Percentiles rank a stretch among this genome's conserved stretches.
Evolutionary conservation across 2,888 invertebrate species (phyloP).

Genomic region (Andrena minutula): DNA sequence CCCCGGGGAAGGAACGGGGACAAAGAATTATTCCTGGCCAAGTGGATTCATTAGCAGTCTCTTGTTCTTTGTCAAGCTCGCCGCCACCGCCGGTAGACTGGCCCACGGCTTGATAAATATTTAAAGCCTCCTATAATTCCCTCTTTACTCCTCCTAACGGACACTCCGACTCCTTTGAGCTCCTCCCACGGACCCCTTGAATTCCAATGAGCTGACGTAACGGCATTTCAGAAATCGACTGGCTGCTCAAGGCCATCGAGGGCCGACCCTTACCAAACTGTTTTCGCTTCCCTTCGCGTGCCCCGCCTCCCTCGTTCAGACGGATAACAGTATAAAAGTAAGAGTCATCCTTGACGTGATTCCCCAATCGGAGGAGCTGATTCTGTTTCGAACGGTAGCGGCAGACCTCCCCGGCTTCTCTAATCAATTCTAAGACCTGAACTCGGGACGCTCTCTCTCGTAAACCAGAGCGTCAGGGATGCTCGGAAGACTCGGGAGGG

Average conservation of each 20-base stretch:
- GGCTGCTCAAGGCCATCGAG: background rate
- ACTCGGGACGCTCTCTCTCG: background rate
- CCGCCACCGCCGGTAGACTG: constrained; percentile 38
- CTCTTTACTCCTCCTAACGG: constrained; percentile 24
- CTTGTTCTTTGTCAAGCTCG: constrained; percentile 60
- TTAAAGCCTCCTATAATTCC: constrained; percentile 67
- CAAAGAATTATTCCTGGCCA: constrained; percentile 37
- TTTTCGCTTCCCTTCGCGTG: too few relatives aligned
- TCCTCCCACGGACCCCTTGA: constrained; percentile 19
- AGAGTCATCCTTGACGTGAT: too few relatives aligned
- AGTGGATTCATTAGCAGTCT: constrained; percentile 64
- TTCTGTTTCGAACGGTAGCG: too few relatives aligned
- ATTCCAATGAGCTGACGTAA: constrained; percentile 42
- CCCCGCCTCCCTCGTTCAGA: too few relatives aligned
- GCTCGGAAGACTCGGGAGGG: background rate
- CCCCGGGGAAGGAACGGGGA: constrained; percentile 13
- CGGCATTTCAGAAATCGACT: constrained; percentile 19
- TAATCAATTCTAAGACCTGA: too few relatives aligned
- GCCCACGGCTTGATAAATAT: constrained; percentile 64
- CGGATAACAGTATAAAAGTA: too few relatives aligned
- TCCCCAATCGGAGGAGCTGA: too few relatives aligned
- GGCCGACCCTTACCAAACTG: background rate
- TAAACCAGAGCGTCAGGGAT: background rate
- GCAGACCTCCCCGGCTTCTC: too few relatives aligned
- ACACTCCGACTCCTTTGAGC: constrained; percentile 41